These are phyloP conservation scores for Cryptus viduatorius DNA, from an alignment of 2,888 invertebrate species.

Conservation along the genomic window DNA sequence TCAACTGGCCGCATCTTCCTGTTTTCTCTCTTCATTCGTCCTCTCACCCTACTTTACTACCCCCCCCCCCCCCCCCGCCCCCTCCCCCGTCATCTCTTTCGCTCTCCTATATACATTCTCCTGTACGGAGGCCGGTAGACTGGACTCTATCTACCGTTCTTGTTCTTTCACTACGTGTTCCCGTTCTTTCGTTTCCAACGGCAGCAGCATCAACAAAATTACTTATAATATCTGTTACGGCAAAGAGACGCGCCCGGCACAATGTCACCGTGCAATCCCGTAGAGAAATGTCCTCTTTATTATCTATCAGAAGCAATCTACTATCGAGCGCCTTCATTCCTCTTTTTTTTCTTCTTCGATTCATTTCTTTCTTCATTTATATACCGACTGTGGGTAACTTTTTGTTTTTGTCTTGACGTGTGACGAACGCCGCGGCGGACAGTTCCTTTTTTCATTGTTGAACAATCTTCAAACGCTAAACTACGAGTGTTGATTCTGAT, in stretches of 20 bases:
- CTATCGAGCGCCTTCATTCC: conserved; percentile 66
- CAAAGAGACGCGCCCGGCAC: conserved; percentile 73
- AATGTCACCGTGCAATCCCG: conserved; percentile 73
- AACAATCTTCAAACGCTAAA: no score
- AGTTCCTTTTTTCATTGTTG: not conserved
- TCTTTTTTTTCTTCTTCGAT: conserved; percentile 21
- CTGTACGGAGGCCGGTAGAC: not conserved
- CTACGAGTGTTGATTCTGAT: no score
- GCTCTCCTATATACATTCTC: conserved; percentile 37
- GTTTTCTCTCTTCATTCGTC: conserved; percentile 65
- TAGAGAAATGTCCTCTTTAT: conserved; percentile 79
- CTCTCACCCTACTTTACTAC: conserved; percentile 56
- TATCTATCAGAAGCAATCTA: conserved; percentile 80
- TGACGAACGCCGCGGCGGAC: no score
- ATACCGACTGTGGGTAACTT: no score
- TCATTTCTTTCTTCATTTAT: not conserved
- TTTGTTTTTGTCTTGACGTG: no score
- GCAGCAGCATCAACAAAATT: conserved; percentile 72
- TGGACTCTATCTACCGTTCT: conserved; percentile 2
- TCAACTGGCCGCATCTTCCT: conserved; percentile 64
- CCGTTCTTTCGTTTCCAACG: conserved; percentile 16
- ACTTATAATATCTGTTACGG: conserved; percentile 79
- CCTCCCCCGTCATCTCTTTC: no score
- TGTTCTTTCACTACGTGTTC: not conserved
- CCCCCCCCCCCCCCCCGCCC: conserved; percentile 15